Evolutionary conservation across 2,113 vertebrate species (phyloP), one percentile per base, ranked within the genome.

Genomic region (Petromus typicus): DNA sequence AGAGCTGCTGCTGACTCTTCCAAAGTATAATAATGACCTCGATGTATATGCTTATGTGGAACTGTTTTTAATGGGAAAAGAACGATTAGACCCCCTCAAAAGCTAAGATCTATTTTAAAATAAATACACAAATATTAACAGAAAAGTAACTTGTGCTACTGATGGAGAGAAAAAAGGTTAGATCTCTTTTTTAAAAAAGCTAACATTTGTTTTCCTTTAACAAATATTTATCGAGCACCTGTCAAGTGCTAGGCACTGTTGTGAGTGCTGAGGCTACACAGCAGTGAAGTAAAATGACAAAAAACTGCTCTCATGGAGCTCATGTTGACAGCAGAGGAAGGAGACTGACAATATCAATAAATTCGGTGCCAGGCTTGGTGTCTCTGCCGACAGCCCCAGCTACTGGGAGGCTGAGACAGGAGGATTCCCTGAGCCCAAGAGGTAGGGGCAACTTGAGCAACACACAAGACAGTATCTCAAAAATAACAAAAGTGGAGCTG

Each of bases 81-180:
- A 78, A 90, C 18, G 8, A 57, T 57, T 57, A 57, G 56, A 57
- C 56, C 17, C 56, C 17, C 17, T 20, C 16, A 57, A 57, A 57
- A 20, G 56, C 56, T 57, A 57, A 57, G 16, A 57, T 57, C 20
- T 57, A 57, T 57, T 14, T 83, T 94, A 54, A 73, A 83, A 81
- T 86, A 75, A 89, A 78, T 88, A 40, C 48, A 30, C 14, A 85
- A 88, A 57, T 79, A 85, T 89, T 79, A 57, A 79, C 37, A n/a
- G 56, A 86, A 78, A 90, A 73, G 37, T 64, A 84, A n/a, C 45
- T 51, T n/a, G 64, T 56, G 48, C 22, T 92, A 61, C 51, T 93
- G 9, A 45, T 63, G 0, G 69, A 81, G 81, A 82, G 18, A 45
- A 61, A 48, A 67, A 12, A 3, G n/a, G 67, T 78, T 86, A 76